phyloP scores from a whole-genome alignment of 2,797 vertebrate species.

The Hippopotamyrus pictus region DNA sequence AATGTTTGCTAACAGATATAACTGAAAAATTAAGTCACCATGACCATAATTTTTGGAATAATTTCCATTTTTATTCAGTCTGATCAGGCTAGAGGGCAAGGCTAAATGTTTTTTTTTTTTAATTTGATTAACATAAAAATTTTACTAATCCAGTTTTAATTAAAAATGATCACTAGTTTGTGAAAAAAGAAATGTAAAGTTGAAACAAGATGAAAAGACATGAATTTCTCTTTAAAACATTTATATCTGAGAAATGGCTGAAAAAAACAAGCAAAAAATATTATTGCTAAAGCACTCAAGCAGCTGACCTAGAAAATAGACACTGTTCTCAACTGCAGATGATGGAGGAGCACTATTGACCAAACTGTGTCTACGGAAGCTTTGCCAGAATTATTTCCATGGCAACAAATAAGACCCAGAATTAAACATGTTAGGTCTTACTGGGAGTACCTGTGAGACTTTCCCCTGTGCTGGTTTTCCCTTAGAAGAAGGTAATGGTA shows the following conservation, averaged over 20 bases:
- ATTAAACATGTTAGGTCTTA: background rate
- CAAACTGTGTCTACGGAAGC: background rate
- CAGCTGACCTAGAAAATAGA: background rate
- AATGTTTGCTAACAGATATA: background rate
- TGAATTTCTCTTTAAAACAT: background rate
- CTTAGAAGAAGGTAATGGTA: slow-evolving; percentile 9
- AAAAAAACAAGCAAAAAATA: background rate
- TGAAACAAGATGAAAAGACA: background rate
- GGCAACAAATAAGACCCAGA: slow-evolving; percentile 6
- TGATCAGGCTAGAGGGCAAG: background rate
- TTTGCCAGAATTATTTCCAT: background rate
- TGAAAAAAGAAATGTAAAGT: background rate
- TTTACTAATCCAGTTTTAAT: background rate
- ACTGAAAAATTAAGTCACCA: background rate
- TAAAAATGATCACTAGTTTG: background rate
- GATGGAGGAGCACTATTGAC: background rate
- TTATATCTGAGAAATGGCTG: background rate
- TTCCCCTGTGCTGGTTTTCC: background rate
- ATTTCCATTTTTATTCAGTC: background rate
- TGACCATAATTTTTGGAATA: background rate
- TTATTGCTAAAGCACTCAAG: background rate
- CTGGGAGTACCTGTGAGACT: background rate
- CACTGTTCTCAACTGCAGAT: background rate
- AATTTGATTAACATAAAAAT: background rate
- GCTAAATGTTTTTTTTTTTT: too few relatives aligned